Conservation (phyloP, 2,113 vertebrate genomes). For the Hippocampus comes region DNA sequence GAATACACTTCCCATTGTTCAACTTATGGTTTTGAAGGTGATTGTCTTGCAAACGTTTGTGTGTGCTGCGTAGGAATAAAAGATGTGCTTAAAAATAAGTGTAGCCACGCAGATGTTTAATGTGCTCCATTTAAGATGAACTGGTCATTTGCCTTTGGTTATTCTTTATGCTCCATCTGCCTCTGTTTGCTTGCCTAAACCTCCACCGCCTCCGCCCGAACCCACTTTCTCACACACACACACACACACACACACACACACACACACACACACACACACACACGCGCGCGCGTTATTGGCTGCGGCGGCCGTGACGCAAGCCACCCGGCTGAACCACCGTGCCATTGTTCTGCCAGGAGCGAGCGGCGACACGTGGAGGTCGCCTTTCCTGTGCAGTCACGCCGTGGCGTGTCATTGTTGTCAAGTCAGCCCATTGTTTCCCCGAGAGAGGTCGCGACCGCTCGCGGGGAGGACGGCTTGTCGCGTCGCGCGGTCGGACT, state of each 20-base stretch:
- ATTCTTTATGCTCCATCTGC: slow-evolving; percentile 69
- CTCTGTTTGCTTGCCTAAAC: slow-evolving; percentile 54
- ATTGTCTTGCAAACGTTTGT: slow-evolving; percentile 3
- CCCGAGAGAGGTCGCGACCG: slow-evolving; percentile 53
- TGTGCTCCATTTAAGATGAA: slow-evolving; percentile 58
- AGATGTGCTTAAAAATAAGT: slow-evolving; percentile 11
- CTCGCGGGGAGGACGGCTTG: slow-evolving; percentile 39
- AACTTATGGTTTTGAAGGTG: neutral
- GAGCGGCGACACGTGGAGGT: slow-evolving; percentile 52
- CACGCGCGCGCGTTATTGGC: slow-evolving; percentile 38
- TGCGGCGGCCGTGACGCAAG: slow-evolving; percentile 44
- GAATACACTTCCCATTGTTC: neutral
- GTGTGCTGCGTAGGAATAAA: neutral
- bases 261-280: neutral
- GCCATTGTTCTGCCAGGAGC: slow-evolving; percentile 56
- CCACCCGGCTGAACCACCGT: slow-evolving; percentile 1
- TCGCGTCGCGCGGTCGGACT: slow-evolving; percentile 26
- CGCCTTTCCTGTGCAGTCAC: slow-evolving; percentile 60
- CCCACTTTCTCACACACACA: neutral
- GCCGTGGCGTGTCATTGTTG: slow-evolving; percentile 49
- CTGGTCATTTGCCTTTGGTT: slow-evolving; percentile 65
- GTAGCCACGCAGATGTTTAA: slow-evolving; percentile 67
- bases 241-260: neutral
- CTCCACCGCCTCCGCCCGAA: neutral
- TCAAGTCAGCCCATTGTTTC: slow-evolving; percentile 53